Conservation (phyloP, 2,113 vertebrate genomes). For the Chamaetylas fuelleborni region DNA sequence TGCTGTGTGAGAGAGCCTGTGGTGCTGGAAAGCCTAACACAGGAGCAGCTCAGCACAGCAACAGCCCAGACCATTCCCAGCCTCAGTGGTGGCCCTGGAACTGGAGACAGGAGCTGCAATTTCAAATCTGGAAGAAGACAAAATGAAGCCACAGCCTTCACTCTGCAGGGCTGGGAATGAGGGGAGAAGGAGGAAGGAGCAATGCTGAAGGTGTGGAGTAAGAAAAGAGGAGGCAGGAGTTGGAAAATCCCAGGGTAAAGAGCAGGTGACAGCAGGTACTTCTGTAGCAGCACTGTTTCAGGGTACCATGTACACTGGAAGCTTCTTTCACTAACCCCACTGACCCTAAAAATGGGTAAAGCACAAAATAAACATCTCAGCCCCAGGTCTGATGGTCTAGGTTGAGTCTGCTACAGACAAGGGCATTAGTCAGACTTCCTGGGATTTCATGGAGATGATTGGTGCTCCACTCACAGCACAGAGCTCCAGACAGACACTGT, state of each 20-base stretch:
- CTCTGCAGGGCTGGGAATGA: neutral
- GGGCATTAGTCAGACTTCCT: neutral
- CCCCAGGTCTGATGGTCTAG: neutral
- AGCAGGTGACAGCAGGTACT: neutral
- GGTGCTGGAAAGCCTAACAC: neutral
- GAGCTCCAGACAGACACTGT: neutral
- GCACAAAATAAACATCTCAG: neutral
- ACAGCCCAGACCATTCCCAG: neutral
- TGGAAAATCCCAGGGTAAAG: neutral
- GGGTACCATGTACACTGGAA: neutral
- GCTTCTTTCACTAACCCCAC: neutral
- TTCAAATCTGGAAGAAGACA: neutral
- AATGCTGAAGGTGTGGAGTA: neutral
- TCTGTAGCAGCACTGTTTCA: neutral
- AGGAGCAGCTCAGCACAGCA: neutral
- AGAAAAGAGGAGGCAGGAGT: neutral
- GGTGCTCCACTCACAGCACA: neutral
- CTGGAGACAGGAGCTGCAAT: neutral
- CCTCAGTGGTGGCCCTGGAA: neutral
- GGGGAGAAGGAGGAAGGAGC: neutral
- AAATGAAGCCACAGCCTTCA: neutral
- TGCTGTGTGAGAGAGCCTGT: neutral
- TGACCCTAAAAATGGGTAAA: neutral
- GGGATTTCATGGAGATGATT: neutral
- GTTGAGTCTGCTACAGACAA: neutral